Evolutionary conservation across 1,140 invertebrate genomes (phyloP), one percentile per base, ranked within the genome.

Genomic region (Bicyclus anynana): DNA sequence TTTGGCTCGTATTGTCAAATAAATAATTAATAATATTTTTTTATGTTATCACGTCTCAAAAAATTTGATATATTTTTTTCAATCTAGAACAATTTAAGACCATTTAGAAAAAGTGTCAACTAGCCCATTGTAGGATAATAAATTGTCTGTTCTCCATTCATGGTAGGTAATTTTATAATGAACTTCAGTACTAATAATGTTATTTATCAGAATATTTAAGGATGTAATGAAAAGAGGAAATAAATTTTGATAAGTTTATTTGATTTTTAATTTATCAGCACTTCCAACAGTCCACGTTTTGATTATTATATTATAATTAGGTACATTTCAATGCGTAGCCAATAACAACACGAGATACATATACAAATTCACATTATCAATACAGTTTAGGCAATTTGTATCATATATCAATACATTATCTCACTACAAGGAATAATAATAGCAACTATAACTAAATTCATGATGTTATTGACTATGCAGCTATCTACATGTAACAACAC

Each of bases 401-500:
- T n/a, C n/a, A n/a, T n/a, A n/a, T n/a, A n/a, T 54, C 37, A 50
- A 50, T 27, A 35, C 26, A 55, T 50, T 61, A 55, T 57, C 53
- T 49, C 53, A 55, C 26, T 55, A 51, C n/a, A 51, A 51, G 21
- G 40, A 54, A 61, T 61, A 55, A 46, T 55, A 33, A 44, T 37
- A 55, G 37, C 38, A 27, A 23, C 26, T 61, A 51, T 55, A 26
- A 38, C 52, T 55, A 51, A 51, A 18, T 17, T 13, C 18, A 61
- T 58, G 44, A 42, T 62, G 54, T 58, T 62, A 66, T 66, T 66
- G 59, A 62, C 59, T 38, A 65, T 50, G 54, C 18, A 58, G 46
- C 46, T 69, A 70, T 73, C 65, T 75, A 80, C 74, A 80, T 62
- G 53, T 67, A 65, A 75, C 59, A 74, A 78, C 71, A 76, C 59